phyloP scores from a whole-genome alignment of 2,113 vertebrate species.

The Eonycteris spelaea region DNA sequence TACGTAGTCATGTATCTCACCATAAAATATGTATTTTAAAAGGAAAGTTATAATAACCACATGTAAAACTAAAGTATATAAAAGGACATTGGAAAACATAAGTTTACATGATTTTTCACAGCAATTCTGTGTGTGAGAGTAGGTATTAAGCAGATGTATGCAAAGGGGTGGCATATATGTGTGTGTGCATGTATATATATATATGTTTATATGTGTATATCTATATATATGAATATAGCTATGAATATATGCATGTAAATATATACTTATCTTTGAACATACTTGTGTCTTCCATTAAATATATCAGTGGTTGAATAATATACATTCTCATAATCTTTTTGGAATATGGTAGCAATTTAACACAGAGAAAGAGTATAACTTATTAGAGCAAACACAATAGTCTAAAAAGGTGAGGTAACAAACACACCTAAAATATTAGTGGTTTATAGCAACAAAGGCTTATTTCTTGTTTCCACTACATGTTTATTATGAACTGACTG shows the following conservation, averaged over 20 bases:
- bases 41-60: not conserved
- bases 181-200: not conserved
- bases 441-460: not conserved
- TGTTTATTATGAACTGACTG: not conserved
- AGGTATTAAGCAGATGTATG: not conserved
- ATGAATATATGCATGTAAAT: too few relatives aligned
- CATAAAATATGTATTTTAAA: slow-evolving; percentile 7
- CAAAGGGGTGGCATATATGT: not conserved
- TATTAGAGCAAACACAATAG: not conserved
- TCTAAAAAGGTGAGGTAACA: not conserved
- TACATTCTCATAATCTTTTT: not conserved
- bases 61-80: not conserved
- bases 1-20: not conserved
- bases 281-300: not conserved
- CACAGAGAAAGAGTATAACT: not conserved
- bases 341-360: not conserved
- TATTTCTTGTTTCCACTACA: not conserved
- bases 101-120: not conserved
- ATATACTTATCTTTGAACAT: not conserved
- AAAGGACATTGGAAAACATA: not conserved
- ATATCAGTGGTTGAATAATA: not conserved
- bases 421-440: not conserved
- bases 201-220: not conserved
- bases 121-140: not conserved
- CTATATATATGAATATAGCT: not conserved